Percentiles rank a stretch among this genome's conserved stretches.
phyloP scores from a whole-genome alignment of 2,888 invertebrate species.

The Corbicula japonica region DNA sequence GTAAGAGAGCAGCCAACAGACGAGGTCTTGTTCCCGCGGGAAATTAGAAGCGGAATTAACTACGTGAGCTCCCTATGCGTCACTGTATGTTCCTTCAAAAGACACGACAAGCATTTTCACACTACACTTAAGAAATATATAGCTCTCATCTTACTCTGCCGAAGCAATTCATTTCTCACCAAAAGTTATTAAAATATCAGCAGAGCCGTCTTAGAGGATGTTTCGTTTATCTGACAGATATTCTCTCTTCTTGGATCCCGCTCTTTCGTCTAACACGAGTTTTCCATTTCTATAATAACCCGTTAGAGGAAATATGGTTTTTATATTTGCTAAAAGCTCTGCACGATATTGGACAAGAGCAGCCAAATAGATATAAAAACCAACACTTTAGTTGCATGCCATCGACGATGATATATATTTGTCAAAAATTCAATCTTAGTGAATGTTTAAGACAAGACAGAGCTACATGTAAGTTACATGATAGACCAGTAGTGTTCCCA shows the following conservation, averaged over 20 bases:
- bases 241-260: no score
- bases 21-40: conserved; percentile 31
- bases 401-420: not conserved
- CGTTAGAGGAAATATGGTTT: not conserved
- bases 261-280: conserved; percentile 6
- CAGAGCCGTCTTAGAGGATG: not conserved
- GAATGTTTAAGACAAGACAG: no score
- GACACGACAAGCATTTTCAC: conserved; percentile 29
- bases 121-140: conserved; percentile 37
- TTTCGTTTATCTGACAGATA: conserved; percentile 7
- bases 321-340: not conserved
- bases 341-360: not conserved
- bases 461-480: no score
- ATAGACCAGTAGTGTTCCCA: no score
- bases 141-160: conserved; percentile 33
- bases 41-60: conserved; percentile 39
- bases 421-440: not conserved
- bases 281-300: conserved; percentile 35
- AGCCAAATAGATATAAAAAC: not conserved
- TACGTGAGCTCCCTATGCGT: conserved; percentile 27
- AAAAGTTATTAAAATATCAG: conserved; percentile 11
- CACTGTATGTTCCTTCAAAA: conserved; percentile 9
- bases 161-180: conserved; percentile 19
- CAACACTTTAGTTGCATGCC: not conserved
- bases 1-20: conserved; percentile 17